Evolutionary conservation across 2,888 invertebrate species (phyloP).

Genomic region (Oegoconia quadripuncta): DNA sequence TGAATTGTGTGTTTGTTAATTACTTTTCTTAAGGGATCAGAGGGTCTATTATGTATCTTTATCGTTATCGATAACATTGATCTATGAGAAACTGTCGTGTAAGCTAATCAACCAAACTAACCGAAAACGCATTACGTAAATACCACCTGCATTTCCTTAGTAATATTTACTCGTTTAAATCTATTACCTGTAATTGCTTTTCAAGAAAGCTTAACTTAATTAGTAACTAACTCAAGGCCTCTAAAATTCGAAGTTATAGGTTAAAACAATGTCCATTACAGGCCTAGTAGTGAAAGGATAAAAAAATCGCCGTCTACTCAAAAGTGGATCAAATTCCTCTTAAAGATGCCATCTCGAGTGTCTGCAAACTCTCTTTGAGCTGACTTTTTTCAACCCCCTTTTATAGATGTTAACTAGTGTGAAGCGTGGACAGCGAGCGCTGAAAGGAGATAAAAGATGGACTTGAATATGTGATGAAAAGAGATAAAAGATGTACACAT

Average conservation of each 20-base stretch:
- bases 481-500: slow-evolving; percentile 6
- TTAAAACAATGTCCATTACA: too few relatives aligned
- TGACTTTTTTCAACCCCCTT: slow-evolving; percentile 52
- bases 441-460: slow-evolving; percentile 75
- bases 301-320: slow-evolving; percentile 11
- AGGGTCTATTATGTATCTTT: not conserved
- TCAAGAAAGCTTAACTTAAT: too few relatives aligned
- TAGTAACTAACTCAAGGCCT: too few relatives aligned
- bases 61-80: too few relatives aligned
- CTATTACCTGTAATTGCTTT: too few relatives aligned
- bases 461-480: slow-evolving; percentile 2
- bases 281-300: not conserved
- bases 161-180: too few relatives aligned
- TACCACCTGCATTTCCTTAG: too few relatives aligned
- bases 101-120: too few relatives aligned
- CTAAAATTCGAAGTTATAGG: not conserved
- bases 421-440: slow-evolving; percentile 36
- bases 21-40: not conserved
- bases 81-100: too few relatives aligned
- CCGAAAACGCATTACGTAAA: too few relatives aligned
- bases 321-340: slow-evolving; percentile 55
- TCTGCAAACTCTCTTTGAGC: slow-evolving; percentile 51
- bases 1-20: not conserved
- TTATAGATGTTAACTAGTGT: slow-evolving; percentile 48
- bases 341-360: slow-evolving; percentile 52